phyloP scores from a whole-genome alignment of 2,113 vertebrate genomes.

The Melanerpes aurifrons region DNA sequence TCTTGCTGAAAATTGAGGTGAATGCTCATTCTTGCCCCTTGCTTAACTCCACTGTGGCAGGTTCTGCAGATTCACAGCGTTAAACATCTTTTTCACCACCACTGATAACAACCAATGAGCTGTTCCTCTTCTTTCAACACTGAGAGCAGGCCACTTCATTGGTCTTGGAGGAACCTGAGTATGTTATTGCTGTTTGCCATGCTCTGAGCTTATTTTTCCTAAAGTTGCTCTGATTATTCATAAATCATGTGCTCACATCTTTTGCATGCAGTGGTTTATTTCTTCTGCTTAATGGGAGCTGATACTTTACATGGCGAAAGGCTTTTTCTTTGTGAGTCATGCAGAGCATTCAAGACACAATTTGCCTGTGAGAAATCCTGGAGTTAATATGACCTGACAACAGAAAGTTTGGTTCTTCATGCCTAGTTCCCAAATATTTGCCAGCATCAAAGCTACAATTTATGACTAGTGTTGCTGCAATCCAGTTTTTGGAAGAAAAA shows the following conservation, averaged over 20 bases:
- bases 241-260: not conserved
- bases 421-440: constrained; percentile 21
- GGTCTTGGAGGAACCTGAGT: not conserved
- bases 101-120: not conserved
- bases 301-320: constrained; percentile 23
- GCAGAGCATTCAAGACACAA: constrained; percentile 27
- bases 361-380: constrained; percentile 61
- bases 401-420: constrained; percentile 49
- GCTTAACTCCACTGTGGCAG: not conserved
- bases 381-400: constrained; percentile 65
- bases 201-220: constrained; percentile 22
- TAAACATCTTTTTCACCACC: not conserved
- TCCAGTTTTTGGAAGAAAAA: not conserved
- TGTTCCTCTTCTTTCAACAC: not conserved
- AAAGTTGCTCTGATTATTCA: constrained; percentile 18
- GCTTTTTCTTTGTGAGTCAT: not conserved
- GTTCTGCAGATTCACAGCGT: not conserved
- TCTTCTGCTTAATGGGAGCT: constrained; percentile 40
- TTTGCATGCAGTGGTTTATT: constrained; percentile 9
- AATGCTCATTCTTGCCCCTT: not conserved
- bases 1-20: not conserved
- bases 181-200: not conserved
- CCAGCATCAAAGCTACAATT: not conserved
- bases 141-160: not conserved
- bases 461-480: not conserved